Percentiles rank a stretch among this genome's conserved stretches.
Evolutionary conservation across 2,888 invertebrate genomes (phyloP).

Genomic region (Catotricha subobsoleta): DNA sequence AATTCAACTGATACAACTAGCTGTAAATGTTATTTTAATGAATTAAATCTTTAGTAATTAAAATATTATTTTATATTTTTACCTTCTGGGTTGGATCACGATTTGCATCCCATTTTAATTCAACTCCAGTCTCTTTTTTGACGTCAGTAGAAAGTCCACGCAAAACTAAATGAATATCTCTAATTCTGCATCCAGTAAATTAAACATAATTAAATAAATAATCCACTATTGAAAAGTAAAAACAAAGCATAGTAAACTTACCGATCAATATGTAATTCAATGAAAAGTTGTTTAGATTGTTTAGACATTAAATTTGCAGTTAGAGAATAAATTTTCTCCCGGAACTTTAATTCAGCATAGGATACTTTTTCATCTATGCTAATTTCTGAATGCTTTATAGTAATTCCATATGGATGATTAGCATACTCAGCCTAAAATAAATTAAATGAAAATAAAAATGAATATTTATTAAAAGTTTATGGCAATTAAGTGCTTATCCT

Average conservation of each 20-base stretch:
- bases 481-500: constrained; percentile 16
- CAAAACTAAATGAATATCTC: constrained; percentile 53
- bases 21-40: no score
- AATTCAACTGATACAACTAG: constrained; percentile 36
- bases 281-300: constrained; percentile 43
- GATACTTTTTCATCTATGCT: constrained; percentile 42
- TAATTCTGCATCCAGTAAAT: constrained; percentile 34
- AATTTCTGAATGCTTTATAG: constrained; percentile 41
- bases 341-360: constrained; percentile 47
- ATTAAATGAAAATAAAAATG: background rate
- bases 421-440: constrained; percentile 26
- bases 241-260: constrained; percentile 26
- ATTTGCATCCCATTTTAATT: constrained; percentile 74
- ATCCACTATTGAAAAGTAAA: background rate
- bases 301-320: constrained; percentile 44
- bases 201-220: constrained; percentile 6
- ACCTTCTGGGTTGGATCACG: constrained; percentile 61
- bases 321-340: constrained; percentile 48
- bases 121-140: constrained; percentile 48
- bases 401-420: constrained; percentile 45
- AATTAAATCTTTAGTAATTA: no score
- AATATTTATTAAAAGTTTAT: background rate
- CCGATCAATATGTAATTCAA: constrained; percentile 65
- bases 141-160: constrained; percentile 39
- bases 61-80: constrained; percentile 23